phyloP scores from a whole-genome alignment of 2,888 invertebrate genomes.

The Hyposoter dolosus region DNA sequence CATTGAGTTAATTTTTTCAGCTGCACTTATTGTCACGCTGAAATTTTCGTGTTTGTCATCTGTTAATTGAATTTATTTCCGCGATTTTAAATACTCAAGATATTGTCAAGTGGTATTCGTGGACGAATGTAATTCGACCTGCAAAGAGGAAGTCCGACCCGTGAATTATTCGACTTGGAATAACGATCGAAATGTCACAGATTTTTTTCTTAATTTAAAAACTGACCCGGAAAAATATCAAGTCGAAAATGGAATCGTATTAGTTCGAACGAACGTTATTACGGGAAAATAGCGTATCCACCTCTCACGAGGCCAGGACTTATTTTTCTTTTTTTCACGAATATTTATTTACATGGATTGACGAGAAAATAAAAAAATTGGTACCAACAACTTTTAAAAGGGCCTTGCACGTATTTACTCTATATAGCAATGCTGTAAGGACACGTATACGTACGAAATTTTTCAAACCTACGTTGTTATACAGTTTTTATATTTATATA shows the following conservation, averaged over 20 bases:
- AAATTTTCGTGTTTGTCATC: background rate
- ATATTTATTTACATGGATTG: slow-evolving; percentile 11
- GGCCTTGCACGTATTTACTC: slow-evolving; percentile 1
- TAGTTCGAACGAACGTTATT: background rate
- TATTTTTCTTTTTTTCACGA: background rate
- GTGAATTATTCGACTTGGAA: background rate
- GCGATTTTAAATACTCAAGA: background rate
- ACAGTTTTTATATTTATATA: slow-evolving; percentile 60
- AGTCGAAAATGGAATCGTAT: background rate
- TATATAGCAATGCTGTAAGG: slow-evolving; percentile 23
- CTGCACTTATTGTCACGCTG: too few species aligned
- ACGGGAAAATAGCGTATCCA: background rate
- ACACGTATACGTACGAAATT: slow-evolving; percentile 20
- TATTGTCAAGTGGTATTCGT: background rate
- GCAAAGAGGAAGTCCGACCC: background rate
- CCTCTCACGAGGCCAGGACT: background rate
- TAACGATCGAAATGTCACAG: background rate
- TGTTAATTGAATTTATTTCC: background rate
- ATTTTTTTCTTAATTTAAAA: background rate
- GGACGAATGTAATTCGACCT: background rate
- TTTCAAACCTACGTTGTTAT: slow-evolving; percentile 51
- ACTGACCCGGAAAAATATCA: background rate
- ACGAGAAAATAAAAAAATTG: slow-evolving; percentile 31
- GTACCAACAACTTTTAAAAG: slow-evolving; percentile 24
- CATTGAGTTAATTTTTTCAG: too few species aligned